Base-by-base conservation (phyloP, 2,113 vertebrate genomes). In the Clarias macrocephalus region DNA sequence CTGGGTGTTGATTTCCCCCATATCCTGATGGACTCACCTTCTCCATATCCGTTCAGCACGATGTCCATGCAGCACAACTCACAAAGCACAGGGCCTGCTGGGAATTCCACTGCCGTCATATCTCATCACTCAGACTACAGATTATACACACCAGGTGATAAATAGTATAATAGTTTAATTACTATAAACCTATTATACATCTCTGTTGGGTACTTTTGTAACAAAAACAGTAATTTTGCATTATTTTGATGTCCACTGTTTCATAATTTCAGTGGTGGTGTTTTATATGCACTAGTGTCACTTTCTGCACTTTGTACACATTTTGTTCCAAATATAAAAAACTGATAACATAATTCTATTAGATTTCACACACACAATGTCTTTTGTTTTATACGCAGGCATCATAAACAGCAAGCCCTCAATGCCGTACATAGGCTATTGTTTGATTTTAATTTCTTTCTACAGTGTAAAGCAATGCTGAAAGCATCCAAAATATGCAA, bases 91-190 rank as follows among this genome's bases (percentile, higher is more conserved):
- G n/a, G 86, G 48, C 42, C 90, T 83, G 87, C 90, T 2, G 33
- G 93, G 83, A 88, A 1, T 1, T 68, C 30, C 15, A 6, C 13
- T 16, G 5, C 88, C 88, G 95, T 91, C 83, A 63, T 88, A 48
- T 87, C 93, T 84, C 63, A 57, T 62, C 89, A 92, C 63, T n/a
- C 87, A 63, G 94, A 93, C 62, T 94, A 91, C 91, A 93, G 88
- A 91, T 94, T 88, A 93, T 95, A 90, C 88, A 87, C 93, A 66
- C 70, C 94, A 95, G 93, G 96, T 97, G 91, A 87, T 54, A 37
- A 75, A 75, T 75, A 75, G 37, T 68, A 25, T 62, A 65, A 65
- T 65, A 65, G 25, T 65, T 65, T 13, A 65, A n/a, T 13, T 65
- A 65, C 11, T 12, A n/a, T n/a, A 48, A 48, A 7, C 48, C 48